Conservation (phyloP, 2,113 vertebrate species). For the Colius striatus region DNA sequence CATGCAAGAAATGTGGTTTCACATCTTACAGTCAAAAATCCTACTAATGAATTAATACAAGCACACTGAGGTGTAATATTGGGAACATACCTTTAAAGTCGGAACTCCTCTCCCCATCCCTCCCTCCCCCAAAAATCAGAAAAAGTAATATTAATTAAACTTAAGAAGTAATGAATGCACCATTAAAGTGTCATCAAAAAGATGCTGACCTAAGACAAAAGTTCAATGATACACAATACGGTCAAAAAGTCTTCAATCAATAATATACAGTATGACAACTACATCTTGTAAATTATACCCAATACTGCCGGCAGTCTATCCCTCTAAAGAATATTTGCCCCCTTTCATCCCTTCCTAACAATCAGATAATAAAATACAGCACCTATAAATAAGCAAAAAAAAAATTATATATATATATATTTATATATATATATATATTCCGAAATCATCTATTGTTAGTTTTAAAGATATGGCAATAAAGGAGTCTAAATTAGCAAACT, state of each 20-base stretch:
- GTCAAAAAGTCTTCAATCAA: constrained; percentile 92
- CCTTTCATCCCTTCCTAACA: constrained; percentile 96
- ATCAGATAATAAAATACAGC: constrained; percentile 98
- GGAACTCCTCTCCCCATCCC: constrained; percentile 75
- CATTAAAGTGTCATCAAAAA: constrained; percentile 90
- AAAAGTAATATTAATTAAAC: constrained; percentile 86
- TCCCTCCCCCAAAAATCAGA: constrained; percentile 74
- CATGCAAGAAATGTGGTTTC: constrained; percentile 85
- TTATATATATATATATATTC: constrained; percentile 88
- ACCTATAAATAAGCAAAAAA: constrained; percentile 98
- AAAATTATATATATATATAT: constrained; percentile 79
- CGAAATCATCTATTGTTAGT: constrained; percentile 90
- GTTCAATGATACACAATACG: constrained; percentile 93
- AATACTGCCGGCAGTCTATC: constrained; percentile 99
- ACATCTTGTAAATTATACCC: constrained; percentile 99
- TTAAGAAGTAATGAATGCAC: constrained; percentile 90
- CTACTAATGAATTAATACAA: constrained; percentile 82
- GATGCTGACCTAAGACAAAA: constrained; percentile 89
- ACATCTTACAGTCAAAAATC: constrained; percentile 82
- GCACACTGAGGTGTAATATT: constrained; percentile 81
- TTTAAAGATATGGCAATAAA: constrained; percentile 96
- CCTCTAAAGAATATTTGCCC: constrained; percentile 96
- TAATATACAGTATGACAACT: constrained; percentile 99
- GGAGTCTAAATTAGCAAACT: constrained; percentile 94
- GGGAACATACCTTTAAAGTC: constrained; percentile 81